These are phyloP conservation scores for Xestia c-nigrum DNA, from an alignment of 2,888 invertebrate genomes.

Conservation along the genomic window DNA sequence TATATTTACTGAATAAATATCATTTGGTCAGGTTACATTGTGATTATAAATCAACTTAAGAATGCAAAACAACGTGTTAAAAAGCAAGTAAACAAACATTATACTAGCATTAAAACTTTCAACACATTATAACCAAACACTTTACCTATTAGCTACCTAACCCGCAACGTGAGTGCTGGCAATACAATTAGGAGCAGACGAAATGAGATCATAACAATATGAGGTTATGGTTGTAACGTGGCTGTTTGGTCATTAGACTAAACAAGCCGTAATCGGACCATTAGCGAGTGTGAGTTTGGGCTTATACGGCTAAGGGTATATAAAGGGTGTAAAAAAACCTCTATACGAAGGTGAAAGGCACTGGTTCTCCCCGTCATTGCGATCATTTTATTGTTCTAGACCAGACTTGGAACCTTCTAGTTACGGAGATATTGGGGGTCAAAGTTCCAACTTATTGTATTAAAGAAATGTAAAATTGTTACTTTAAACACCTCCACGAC, in stretches of 20 bases:
- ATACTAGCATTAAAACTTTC: conserved; percentile 33
- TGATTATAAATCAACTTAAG: neutral
- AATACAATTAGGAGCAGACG: conserved; percentile 41
- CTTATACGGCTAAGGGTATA: neutral
- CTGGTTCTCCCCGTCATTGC: no score
- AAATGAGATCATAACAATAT: conserved; percentile 58
- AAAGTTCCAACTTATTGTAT: no score
- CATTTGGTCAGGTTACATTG: neutral
- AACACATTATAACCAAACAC: conserved; percentile 21
- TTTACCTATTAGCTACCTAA: conserved; percentile 16
- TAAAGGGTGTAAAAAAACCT: no score
- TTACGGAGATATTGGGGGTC: no score
- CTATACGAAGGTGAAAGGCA: no score
- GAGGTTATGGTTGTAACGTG: conserved; percentile 35
- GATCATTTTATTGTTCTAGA: no score
- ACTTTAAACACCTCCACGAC: no score
- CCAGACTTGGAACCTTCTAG: no score
- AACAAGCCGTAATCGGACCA: conserved; percentile 50
- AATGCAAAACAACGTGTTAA: neutral
- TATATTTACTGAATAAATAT: neutral
- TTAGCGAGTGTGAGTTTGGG: conserved; percentile 24
- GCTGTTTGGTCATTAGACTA: conserved; percentile 46
- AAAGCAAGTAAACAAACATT: neutral
- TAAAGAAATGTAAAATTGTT: no score
- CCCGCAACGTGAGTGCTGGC: conserved; percentile 16